Conservation (phyloP, 2,797 vertebrate genomes). For the Hylomyscus alleni region DNA sequence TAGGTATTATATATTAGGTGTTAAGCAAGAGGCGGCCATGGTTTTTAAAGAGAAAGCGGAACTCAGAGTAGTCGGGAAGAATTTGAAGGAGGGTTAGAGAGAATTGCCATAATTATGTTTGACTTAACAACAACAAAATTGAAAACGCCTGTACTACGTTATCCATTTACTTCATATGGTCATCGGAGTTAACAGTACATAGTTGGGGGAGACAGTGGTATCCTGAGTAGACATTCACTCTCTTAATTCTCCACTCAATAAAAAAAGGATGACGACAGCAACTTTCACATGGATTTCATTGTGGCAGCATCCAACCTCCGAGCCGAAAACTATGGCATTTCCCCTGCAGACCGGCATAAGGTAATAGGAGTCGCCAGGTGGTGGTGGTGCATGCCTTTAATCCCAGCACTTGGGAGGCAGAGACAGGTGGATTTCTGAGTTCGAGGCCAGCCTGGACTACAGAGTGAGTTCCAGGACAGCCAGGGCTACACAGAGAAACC, state of each 20-base stretch:
- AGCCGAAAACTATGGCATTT: constrained; percentile 98
- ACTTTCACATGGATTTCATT: constrained; percentile 98
- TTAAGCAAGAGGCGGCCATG: not conserved
- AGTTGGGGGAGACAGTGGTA: not conserved
- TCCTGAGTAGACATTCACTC: not conserved
- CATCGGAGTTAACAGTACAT: not conserved
- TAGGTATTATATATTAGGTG: not conserved
- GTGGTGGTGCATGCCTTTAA: no score
- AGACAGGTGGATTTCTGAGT: no score
- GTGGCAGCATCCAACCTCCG: constrained; percentile 96
- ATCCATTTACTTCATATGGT: not conserved
- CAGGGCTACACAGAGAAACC: no score
- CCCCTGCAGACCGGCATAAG: constrained; percentile 96
- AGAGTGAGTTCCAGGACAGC: no score
- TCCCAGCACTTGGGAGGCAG: no score
- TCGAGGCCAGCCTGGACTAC: no score
- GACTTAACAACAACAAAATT: not conserved
- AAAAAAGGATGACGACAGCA: constrained; percentile 94
- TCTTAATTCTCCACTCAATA: not conserved
- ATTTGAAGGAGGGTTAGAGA: not conserved
- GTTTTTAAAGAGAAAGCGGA: not conserved
- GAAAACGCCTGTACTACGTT: not conserved
- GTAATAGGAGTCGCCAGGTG: no score
- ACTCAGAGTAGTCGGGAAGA: not conserved
- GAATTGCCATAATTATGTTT: not conserved